These are phyloP conservation scores for Varanus komodoensis DNA, from an alignment of 2,113 vertebrate species.

Conservation along the genomic window DNA sequence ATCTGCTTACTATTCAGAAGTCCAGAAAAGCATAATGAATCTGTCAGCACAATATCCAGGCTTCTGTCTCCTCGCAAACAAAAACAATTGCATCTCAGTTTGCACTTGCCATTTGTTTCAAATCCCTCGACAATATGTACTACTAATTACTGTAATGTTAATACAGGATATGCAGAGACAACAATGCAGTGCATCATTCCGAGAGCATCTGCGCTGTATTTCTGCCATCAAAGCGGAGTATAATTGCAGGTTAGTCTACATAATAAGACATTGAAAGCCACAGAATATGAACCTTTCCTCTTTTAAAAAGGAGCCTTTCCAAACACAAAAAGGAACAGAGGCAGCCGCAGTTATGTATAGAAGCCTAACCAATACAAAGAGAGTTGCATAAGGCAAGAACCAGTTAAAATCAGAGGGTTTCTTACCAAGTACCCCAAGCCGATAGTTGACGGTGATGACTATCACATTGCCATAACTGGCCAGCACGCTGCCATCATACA, in stretches of 20 bases:
- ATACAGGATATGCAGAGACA: not conserved
- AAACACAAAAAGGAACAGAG: not conserved
- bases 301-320: not conserved
- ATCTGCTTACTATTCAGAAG: slow-evolving; percentile 13
- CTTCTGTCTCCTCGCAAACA: slow-evolving; percentile 1
- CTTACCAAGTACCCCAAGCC: slow-evolving; percentile 98
- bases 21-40: not conserved
- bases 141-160: slow-evolving; percentile 9
- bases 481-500: slow-evolving; percentile 99
- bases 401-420: slow-evolving; percentile 68
- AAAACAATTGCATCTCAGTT: not conserved
- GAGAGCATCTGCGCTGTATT: not conserved
- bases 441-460: slow-evolving; percentile 99
- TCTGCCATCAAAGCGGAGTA: not conserved
- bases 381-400: slow-evolving; percentile 62
- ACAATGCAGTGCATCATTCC: not conserved
- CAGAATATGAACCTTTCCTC: slow-evolving; percentile 30
- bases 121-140: not conserved
- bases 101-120: not conserved
- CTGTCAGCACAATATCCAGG: slow-evolving; percentile 4
- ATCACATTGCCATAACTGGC: slow-evolving; percentile 99
- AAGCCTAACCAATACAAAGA: slow-evolving; percentile 31
- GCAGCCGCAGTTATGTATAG: slow-evolving; percentile 12
- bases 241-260: not conserved
- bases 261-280: not conserved